Base-by-base conservation (phyloP, 2,888 invertebrate species). In the Plebejus anna region DNA sequence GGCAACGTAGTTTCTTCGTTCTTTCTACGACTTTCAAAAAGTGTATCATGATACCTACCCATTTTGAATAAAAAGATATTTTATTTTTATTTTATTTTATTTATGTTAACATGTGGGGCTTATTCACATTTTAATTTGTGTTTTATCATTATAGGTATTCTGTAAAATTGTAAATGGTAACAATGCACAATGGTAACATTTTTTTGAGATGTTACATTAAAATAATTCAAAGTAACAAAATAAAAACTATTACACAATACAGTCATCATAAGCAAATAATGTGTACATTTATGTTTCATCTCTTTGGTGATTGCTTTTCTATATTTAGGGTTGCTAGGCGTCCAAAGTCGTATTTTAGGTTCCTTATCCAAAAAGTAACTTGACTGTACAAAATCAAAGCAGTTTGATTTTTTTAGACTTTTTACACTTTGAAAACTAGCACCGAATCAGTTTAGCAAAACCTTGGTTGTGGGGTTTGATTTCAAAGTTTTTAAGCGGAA, bases 221-320 rank as follows among this genome's bases (percentile, higher is more conserved):
- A 28, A 32, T 32, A 32, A 66, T 59, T 2, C 7, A 57, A 9
- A 22, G 59, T 59, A 22, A 66, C 4, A 13, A 66, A 66, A 22
- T 32, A 1, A 28, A 13, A 28, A 66, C 61, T 28, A 66, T 66
- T 66, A 32, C 61, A 66, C 61, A 66, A 66, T 66, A 32, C 66
- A 32, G 32, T 11, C 4, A 66, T 11, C 4, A 66, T 32, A 66
- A 66, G 66, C 28, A 66, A 66, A 66, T 66, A 66, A 66, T 72
- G 11, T 28, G 28, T 47, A 22, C 22, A 72, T 72, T n/a, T 71
- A n/a, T 28, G 47, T 72, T 72, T 51, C 28, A 28, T 47, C 28
- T 28, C 22, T 22, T 51, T 7, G 51, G 13, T 73, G 73, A 73
- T 73, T 73, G 73, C 6, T 55, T 73, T 73, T 73, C 51, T 32